These are phyloP conservation scores for Chaetodon trifascialis DNA, from an alignment of 2,113 vertebrate species.

Conservation along the genomic window DNA sequence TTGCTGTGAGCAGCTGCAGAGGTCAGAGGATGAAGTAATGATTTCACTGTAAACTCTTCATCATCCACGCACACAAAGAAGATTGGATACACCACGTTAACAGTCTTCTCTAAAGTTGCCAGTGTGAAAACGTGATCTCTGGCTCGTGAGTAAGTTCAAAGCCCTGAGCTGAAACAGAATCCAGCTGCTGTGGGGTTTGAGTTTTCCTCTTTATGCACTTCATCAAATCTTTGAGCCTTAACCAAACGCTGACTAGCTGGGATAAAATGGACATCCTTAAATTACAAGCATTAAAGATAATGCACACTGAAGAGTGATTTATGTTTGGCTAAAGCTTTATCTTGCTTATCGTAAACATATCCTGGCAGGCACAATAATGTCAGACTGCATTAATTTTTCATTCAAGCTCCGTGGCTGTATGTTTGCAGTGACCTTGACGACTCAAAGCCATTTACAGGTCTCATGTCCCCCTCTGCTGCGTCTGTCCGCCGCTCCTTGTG, in stretches of 20 bases:
- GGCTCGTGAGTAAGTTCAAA: slow-evolving; percentile 9
- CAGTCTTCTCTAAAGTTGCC: slow-evolving; percentile 38
- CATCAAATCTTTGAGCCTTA: background rate
- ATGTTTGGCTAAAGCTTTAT: slow-evolving; percentile 5
- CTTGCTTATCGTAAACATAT: background rate
- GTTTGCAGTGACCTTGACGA: slow-evolving; percentile 52
- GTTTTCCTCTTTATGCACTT: slow-evolving; percentile 6
- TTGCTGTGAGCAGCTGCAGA: slow-evolving; percentile 37
- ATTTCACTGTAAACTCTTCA: slow-evolving; percentile 57
- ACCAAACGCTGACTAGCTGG: slow-evolving; percentile 10
- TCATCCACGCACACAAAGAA: slow-evolving; percentile 33
- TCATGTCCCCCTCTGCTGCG: background rate
- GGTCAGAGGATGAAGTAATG: slow-evolving; percentile 28
- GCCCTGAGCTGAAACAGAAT: slow-evolving; percentile 24
- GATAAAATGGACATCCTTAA: background rate
- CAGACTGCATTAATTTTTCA: slow-evolving; percentile 37
- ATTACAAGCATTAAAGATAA: background rate
- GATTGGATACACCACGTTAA: slow-evolving; percentile 27
- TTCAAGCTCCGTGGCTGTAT: slow-evolving; percentile 3
- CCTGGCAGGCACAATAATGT: background rate
- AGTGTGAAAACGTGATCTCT: slow-evolving; percentile 52
- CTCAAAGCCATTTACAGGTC: slow-evolving; percentile 29
- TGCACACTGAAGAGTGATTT: background rate
- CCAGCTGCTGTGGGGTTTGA: background rate
- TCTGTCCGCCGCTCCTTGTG: background rate